These are phyloP conservation scores for Mugil cephalus DNA, from an alignment of 2,113 vertebrate species.

Conservation along the genomic window DNA sequence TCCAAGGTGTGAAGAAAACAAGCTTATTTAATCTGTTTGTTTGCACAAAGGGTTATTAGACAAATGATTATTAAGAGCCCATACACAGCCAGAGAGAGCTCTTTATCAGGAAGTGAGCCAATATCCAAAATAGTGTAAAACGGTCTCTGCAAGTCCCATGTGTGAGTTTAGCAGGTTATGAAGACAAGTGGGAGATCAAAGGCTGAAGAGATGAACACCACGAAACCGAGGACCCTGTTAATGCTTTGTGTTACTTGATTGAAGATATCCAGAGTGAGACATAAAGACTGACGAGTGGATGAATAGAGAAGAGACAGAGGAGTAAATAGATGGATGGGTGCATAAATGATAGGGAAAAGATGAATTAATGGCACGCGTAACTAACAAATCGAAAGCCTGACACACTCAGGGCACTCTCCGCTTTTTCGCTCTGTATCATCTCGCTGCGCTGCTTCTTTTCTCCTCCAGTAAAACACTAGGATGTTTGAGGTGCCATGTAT, in stretches of 20 bases:
- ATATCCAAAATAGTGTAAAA: constrained; percentile 29
- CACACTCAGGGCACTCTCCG: constrained; percentile 26
- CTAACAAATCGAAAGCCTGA: constrained; percentile 36
- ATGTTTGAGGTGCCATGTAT: constrained; percentile 77
- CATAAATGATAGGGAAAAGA: constrained; percentile 58
- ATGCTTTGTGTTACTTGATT: constrained; percentile 25
- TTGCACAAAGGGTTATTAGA: constrained; percentile 27
- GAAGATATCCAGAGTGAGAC: constrained; percentile 25
- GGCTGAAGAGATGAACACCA: constrained; percentile 21
- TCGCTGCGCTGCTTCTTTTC: constrained; percentile 36
- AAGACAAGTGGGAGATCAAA: constrained; percentile 34
- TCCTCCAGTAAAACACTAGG: constrained; percentile 68
- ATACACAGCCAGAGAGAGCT: constrained; percentile 17
- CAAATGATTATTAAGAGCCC: constrained; percentile 27
- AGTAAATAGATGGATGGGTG: constrained; percentile 32
- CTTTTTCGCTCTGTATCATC: constrained; percentile 29
- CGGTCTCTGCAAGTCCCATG: constrained; percentile 28
- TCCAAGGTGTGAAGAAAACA: not conserved
- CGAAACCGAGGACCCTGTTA: constrained; percentile 26
- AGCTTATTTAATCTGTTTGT: constrained; percentile 9
- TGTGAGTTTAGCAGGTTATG: constrained; percentile 53
- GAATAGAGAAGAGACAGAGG: constrained; percentile 1
- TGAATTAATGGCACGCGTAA: constrained; percentile 51
- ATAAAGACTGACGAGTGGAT: not conserved
- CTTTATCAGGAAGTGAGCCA: constrained; percentile 20